phyloP scores from a whole-genome alignment of 1,140 invertebrate genomes.

The Heliconius nattereri region DNA sequence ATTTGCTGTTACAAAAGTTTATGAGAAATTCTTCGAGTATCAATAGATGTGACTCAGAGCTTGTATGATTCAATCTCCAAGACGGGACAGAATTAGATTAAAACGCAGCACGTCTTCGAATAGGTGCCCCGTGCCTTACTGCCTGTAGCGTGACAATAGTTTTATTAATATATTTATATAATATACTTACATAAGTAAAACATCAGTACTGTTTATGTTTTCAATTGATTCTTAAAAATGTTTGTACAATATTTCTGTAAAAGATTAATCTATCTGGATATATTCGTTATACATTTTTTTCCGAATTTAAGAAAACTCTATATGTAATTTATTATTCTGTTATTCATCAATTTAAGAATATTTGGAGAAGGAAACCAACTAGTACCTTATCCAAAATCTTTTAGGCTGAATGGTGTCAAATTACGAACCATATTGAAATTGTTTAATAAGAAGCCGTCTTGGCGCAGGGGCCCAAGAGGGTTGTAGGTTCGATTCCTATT shows the following conservation, averaged over 20 bases:
- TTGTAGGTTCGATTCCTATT: too few species aligned
- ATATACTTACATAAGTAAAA: too few species aligned
- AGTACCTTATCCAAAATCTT: too few species aligned
- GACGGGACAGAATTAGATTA: slow-evolving; percentile 37
- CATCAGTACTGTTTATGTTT: too few species aligned
- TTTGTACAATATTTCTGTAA: too few species aligned
- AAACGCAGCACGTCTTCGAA: slow-evolving; percentile 26
- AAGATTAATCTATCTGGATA: too few species aligned
- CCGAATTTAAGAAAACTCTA: too few species aligned
- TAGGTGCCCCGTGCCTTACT: not conserved
- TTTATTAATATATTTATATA: not conserved
- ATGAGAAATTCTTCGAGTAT: slow-evolving; percentile 29
- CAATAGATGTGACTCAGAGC: slow-evolving; percentile 37
- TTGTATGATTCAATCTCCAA: slow-evolving; percentile 28
- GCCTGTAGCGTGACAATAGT: not conserved
- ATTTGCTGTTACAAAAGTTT: slow-evolving; percentile 19
- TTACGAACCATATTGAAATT: not conserved
- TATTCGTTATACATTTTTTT: too few species aligned
- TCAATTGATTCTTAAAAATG: too few species aligned
- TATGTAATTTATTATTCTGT: too few species aligned
- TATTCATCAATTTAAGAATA: not conserved
- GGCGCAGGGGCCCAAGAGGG: too few species aligned
- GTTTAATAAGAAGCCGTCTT: not conserved
- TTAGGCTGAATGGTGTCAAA: not conserved
- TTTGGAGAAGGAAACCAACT: not conserved